phyloP scores from a whole-genome alignment of 2,888 invertebrate species.

The Protonemura montana region DNA sequence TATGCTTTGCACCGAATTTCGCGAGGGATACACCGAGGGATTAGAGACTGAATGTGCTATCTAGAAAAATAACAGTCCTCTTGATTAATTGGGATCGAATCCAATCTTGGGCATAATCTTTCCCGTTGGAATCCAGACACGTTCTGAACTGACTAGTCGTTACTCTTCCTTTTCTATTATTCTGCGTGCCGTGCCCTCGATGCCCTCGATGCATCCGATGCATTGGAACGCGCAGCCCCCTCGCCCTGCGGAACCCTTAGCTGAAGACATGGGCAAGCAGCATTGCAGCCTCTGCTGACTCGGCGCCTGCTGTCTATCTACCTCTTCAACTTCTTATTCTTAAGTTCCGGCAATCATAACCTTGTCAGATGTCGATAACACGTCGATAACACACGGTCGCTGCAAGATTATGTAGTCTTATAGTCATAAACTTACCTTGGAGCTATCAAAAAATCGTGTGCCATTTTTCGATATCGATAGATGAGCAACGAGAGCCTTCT shows the following conservation, averaged over 20 bases:
- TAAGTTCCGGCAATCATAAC: not conserved
- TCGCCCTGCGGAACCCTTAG: no score
- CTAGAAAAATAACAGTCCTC: not conserved
- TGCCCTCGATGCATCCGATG: not conserved
- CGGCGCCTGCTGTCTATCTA: not conserved
- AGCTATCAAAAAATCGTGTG: not conserved
- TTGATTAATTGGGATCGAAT: not conserved
- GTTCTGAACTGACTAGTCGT: not conserved
- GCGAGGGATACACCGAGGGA: not conserved
- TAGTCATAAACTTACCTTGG: not conserved
- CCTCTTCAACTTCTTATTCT: not conserved
- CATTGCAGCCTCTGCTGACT: not conserved
- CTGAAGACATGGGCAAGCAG: not conserved
- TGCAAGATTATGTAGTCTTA: not conserved
- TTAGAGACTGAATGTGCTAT: not conserved
- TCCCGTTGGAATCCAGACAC: not conserved
- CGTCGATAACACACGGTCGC: not conserved
- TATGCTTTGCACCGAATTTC: not conserved
- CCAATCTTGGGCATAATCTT: not conserved
- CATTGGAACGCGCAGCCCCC: not conserved
- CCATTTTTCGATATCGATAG: not conserved
- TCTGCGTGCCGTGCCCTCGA: no score
- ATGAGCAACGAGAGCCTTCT: conserved; percentile 14
- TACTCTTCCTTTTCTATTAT: not conserved
- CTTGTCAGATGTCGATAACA: not conserved